Evolutionary conservation across 1,140 invertebrate species (phyloP), one percentile per base, ranked within the genome.

Genomic region (Zophobas morio): DNA sequence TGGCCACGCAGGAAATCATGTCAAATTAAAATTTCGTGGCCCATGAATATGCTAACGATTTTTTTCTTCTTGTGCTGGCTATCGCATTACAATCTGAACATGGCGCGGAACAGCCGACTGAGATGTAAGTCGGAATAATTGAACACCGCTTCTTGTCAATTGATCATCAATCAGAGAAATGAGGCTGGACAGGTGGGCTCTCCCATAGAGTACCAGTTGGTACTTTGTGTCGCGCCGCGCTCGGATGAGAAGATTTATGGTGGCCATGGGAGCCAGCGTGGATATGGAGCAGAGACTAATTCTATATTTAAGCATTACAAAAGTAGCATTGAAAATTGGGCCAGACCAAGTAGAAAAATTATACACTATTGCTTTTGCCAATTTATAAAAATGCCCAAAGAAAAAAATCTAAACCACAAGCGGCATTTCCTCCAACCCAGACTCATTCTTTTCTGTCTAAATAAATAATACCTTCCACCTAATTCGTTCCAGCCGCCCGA

Each of bases 141-240:
- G 81, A 81, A 76, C 77, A 71, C 77, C 56, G 78, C 72, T 76
- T 70, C 78, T 74, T 77, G 81, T 82, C 81, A 82, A 82, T 82
- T 81, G 75, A 79, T 79, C 80, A 82, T 82, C 81, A 82, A 82
- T 82, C 80, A 82, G 77, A 75, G 78, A 82, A 82, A 82, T 81
- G 78, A 82, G 79, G 60, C 75, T 56, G 73, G 81, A 80, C 81
- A 81, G 80, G 79, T 82, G 74, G 80, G 77, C 74, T 81, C 75
- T 81, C 76, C 81, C 78, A 82, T 82, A 78, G 79, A 82, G 51
- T 71, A 74, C 71, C 63, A 51, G 46, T 72, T 72, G 40, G 74
- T 77, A 77, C 73, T 79, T 77, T 79, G 76, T 76, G 71, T 77
- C 70, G 74, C 66, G 70, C 78, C 78, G 78, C 74, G 39, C 76